A percentile compares a stretch with the other conserved stretches of the same genome.
Evolutionary conservation across 2,113 vertebrate genomes (phyloP).

Genomic region (Platichthys stellatus): DNA sequence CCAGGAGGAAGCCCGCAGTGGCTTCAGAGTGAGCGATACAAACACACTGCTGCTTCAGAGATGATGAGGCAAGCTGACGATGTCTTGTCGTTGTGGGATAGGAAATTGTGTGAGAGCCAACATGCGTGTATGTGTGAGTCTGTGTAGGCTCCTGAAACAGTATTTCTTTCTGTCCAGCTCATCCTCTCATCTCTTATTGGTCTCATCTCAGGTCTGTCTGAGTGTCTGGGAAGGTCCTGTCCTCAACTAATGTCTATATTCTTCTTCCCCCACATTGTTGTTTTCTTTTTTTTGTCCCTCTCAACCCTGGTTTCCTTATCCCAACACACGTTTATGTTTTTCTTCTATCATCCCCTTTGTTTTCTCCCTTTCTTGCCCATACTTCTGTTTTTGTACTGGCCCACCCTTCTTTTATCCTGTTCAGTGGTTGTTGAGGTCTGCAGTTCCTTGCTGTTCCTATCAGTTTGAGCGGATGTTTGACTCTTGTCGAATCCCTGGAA

Average conservation of each 20-base stretch:
- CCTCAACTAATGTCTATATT: conserved; percentile 52
- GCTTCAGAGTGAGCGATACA: background rate
- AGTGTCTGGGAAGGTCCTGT: conserved; percentile 38
- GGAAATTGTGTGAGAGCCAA: conserved; percentile 17
- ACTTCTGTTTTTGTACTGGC: conserved; percentile 17
- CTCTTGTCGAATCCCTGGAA: conserved; percentile 86
- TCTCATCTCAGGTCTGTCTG: conserved; percentile 47
- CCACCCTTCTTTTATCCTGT: conserved; percentile 50
- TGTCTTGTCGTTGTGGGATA: conserved; percentile 31
- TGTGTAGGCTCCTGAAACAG: conserved; percentile 31
- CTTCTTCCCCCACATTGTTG: conserved; percentile 48
- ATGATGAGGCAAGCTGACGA: conserved; percentile 24
- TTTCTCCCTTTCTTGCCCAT: conserved; percentile 17
- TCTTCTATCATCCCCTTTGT: conserved; percentile 23
- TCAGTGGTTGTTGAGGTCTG: conserved; percentile 89
- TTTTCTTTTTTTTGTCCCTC: conserved; percentile 14
- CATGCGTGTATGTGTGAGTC: background rate
- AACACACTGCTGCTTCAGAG: conserved; percentile 13
- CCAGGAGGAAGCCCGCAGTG: background rate
- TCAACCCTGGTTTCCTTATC: conserved; percentile 23
- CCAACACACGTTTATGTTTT: conserved; percentile 2
- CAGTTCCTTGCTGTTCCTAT: conserved; percentile 88
- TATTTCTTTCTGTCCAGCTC: conserved; percentile 26
- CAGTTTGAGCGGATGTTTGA: conserved; percentile 90
- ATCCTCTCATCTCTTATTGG: conserved; percentile 46